Percentiles rank a stretch among this genome's conserved stretches.
phyloP scores from a whole-genome alignment of 2,888 invertebrate genomes.

The Drosophila tripunctata region DNA sequence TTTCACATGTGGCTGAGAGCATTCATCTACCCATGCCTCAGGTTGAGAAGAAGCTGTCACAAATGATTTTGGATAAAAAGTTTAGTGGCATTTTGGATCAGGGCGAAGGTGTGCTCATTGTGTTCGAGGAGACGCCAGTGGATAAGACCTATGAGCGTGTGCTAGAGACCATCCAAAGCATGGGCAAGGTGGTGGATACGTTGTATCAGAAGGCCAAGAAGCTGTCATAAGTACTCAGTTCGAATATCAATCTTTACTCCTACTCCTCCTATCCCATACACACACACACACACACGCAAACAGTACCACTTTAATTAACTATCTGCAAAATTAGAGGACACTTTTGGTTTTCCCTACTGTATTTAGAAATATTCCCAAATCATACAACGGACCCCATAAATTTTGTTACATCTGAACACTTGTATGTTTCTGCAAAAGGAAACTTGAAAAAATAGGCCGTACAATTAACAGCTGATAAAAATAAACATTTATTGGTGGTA shows the following conservation, averaged over 20 bases:
- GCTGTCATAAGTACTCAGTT: constrained; percentile 89
- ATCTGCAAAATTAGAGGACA: constrained; percentile 47
- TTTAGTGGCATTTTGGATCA: constrained; percentile 99
- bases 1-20: constrained; percentile 94
- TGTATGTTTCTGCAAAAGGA: constrained; percentile 21
- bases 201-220: constrained; percentile 99
- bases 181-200: constrained; percentile 99
- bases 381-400: constrained; percentile 18
- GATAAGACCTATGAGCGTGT: constrained; percentile 99
- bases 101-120: constrained; percentile 98
- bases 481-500: constrained; percentile 53
- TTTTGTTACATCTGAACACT: constrained; percentile 29
- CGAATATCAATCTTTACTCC: background rate
- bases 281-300: constrained; percentile 1
- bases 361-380: constrained; percentile 22
- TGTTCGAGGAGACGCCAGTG: constrained; percentile 96
- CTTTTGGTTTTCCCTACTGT: constrained; percentile 27
- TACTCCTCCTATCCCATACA: background rate
- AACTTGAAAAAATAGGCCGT: constrained; percentile 8
- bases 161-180: constrained; percentile 98
- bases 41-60: constrained; percentile 99
- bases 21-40: constrained; percentile 95
- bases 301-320: constrained; percentile 18
- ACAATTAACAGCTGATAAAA: constrained; percentile 34
- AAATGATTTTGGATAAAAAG: constrained; percentile 99